Percentiles rank a stretch among this genome's conserved stretches.
Evolutionary conservation across 2,888 invertebrate species (phyloP).

Genomic region (Heteropelma amictum): DNA sequence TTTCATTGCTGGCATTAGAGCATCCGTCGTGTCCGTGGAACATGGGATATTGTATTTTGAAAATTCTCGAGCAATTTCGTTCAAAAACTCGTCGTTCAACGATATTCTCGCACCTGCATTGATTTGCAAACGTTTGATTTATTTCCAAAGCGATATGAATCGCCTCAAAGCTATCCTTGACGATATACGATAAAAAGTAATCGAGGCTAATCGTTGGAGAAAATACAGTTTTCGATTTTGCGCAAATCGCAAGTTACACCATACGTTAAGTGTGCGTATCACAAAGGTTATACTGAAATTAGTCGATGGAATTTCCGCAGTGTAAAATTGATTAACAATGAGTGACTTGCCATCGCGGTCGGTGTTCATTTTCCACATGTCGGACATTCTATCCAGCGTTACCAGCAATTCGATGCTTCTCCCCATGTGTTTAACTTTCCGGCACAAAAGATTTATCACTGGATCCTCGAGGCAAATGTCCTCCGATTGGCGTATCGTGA

Average conservation of each 20-base stretch:
- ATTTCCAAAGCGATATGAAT: too few relatives aligned
- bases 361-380: constrained; percentile 71
- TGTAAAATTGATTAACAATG: too few relatives aligned
- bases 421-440: constrained; percentile 74
- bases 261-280: too few relatives aligned
- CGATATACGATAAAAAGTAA: too few relatives aligned
- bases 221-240: not conserved
- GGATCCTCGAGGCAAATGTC: constrained; percentile 67
- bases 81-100: constrained; percentile 68
- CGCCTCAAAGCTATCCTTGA: too few relatives aligned
- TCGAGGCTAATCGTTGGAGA: not conserved
- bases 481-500: constrained; percentile 65
- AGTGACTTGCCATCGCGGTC: constrained; percentile 59
- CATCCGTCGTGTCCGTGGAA: constrained; percentile 57
- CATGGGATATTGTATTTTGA: constrained; percentile 62
- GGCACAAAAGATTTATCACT: constrained; percentile 70
- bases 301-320: too few relatives aligned
- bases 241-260: too few relatives aligned
- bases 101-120: constrained; percentile 64
- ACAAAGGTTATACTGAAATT: too few relatives aligned
- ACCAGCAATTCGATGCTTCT: constrained; percentile 75
- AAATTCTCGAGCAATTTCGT: constrained; percentile 66
- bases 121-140: not conserved
- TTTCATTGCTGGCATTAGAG: not conserved
- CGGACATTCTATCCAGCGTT: constrained; percentile 72